Percentiles rank a stretch among this genome's conserved stretches.
phyloP scores from a whole-genome alignment of 2,113 vertebrate genomes.

The Otis tarda region DNA sequence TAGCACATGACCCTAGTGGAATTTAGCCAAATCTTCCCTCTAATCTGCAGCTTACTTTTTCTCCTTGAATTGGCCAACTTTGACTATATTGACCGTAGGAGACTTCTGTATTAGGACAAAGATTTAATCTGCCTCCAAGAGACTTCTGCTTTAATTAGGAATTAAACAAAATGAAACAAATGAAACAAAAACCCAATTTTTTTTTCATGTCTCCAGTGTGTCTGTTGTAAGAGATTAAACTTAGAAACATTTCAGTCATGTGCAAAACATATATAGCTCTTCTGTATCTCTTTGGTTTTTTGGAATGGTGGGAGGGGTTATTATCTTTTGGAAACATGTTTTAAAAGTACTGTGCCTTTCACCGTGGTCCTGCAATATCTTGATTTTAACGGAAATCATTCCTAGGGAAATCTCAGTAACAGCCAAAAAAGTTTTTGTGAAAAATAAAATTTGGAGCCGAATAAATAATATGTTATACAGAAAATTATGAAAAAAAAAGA shows the following conservation, averaged over 20 bases:
- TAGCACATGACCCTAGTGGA: not conserved
- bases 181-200: fast-evolving
- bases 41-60: slow-evolving; percentile 23
- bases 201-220: not conserved
- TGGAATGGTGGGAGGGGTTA: not conserved
- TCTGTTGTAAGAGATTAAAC: not conserved
- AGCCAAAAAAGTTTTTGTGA: not conserved
- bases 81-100: not conserved
- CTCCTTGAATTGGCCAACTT: not conserved
- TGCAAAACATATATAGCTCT: not conserved
- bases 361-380: not conserved
- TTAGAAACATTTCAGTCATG: not conserved
- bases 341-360: not conserved
- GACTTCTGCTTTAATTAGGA: not conserved
- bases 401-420: not conserved
- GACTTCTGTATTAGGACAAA: not conserved
- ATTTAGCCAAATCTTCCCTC: slow-evolving; percentile 22
- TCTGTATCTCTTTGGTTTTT: not conserved
- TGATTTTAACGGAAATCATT: not conserved
- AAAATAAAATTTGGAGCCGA: not conserved
- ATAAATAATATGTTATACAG: not conserved
- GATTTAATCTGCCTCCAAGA: not conserved
- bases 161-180: not conserved
- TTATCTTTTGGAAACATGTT: not conserved
- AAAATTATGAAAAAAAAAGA: not conserved